A percentile compares a stretch with the other conserved stretches of the same genome.
Conservation (phyloP, 30 jellyfish, hydroid and myxozoan genomes). For the Hydractinia symbiolongicarpus region DNA sequence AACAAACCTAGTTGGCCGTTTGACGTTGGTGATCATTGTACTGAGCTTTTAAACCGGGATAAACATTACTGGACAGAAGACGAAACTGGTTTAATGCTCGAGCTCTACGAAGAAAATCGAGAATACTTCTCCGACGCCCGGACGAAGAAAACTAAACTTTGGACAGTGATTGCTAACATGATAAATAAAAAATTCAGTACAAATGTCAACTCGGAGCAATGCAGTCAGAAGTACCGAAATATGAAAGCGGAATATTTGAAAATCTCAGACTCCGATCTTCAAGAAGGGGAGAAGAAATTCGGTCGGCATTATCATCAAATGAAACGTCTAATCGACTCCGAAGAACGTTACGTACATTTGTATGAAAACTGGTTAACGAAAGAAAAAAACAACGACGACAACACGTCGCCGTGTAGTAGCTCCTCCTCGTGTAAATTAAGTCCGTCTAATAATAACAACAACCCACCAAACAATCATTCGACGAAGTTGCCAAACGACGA, state of each 20-base stretch:
- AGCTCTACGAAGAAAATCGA: slow-evolving; percentile 30
- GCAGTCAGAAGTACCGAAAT: slow-evolving; percentile 36
- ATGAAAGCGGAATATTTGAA: slow-evolving; percentile 34
- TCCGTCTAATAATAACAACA: slow-evolving; percentile 8
- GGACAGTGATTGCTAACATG: slow-evolving; percentile 36
- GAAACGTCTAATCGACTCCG: slow-evolving; percentile 34
- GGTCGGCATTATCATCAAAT: slow-evolving; percentile 27
- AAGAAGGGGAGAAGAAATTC: slow-evolving; percentile 21
- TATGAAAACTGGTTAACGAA: slow-evolving; percentile 9
- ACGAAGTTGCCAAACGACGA: too few species aligned
- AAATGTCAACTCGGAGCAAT: slow-evolving; percentile 31
- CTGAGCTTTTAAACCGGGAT: slow-evolving; percentile 32
- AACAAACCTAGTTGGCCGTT: slow-evolving; percentile 1
- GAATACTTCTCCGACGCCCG: slow-evolving; percentile 19
- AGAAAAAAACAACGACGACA: not conserved
- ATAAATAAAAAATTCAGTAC: slow-evolving; percentile 23
- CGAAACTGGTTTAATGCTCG: slow-evolving; percentile 34
- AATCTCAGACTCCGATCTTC: slow-evolving; percentile 8
- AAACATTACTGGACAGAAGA: slow-evolving; percentile 39
- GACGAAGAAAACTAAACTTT: slow-evolving; percentile 31
- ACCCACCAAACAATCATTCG: too few species aligned
- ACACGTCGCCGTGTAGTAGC: not conserved
- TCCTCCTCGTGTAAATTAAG: not conserved
- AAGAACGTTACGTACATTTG: slow-evolving; percentile 6
- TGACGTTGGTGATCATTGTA: slow-evolving; percentile 22